phyloP scores from a whole-genome alignment of 2,888 invertebrate genomes.

The Copidosoma aretas region DNA sequence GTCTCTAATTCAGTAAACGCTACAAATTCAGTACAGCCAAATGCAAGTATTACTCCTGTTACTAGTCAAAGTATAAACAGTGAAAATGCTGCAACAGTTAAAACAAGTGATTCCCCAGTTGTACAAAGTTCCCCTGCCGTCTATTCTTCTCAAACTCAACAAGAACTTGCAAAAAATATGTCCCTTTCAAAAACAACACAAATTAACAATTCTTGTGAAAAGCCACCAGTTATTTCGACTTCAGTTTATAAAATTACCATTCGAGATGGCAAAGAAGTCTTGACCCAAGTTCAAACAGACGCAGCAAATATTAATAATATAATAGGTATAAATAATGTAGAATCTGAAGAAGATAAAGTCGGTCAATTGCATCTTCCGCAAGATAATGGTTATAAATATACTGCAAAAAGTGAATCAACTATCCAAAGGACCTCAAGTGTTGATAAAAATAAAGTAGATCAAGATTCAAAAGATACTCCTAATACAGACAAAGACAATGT shows the following conservation, averaged over 20 bases:
- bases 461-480: constrained; percentile 44
- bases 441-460: constrained; percentile 38
- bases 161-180: constrained; percentile 27
- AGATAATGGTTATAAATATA: constrained; percentile 51
- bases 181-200: constrained; percentile 21
- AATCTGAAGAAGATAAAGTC: constrained; percentile 49
- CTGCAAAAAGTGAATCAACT: constrained; percentile 42
- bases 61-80: constrained; percentile 36
- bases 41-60: constrained; percentile 29
- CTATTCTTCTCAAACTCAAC: constrained; percentile 40
- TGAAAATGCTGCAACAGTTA: constrained; percentile 42
- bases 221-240: constrained; percentile 28
- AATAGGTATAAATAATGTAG: constrained; percentile 47
- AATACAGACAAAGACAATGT: constrained; percentile 48
- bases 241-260: constrained; percentile 71
- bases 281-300: constrained; percentile 67
- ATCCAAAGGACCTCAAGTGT: constrained; percentile 38
- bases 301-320: constrained; percentile 52
- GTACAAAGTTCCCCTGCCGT: constrained; percentile 38
- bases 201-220: constrained; percentile 25
- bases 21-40: constrained; percentile 23
- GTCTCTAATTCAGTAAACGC: constrained; percentile 51
- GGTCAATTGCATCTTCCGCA: constrained; percentile 43
- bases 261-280: constrained; percentile 76
- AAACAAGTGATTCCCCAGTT: constrained; percentile 48